Conservation (phyloP, 2,888 invertebrate genomes). For the Parelbella ahira region DNA sequence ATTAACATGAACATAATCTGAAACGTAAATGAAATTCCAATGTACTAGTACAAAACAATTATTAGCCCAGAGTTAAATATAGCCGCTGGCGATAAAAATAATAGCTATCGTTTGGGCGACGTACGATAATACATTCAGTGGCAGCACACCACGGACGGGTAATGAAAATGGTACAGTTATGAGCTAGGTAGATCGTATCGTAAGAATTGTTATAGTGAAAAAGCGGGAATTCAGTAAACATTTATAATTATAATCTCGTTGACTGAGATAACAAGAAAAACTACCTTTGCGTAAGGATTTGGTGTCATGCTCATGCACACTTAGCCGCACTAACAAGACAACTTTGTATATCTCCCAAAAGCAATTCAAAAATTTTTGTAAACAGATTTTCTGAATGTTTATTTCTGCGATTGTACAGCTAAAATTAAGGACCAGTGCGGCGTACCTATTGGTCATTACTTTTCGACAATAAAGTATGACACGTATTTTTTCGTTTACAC, state of each 20-base stretch:
- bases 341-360: too few species aligned
- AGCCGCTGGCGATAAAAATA: slow-evolving; percentile 62
- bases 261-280: too few species aligned
- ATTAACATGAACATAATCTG: neutral
- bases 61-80: slow-evolving; percentile 58
- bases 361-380: too few species aligned
- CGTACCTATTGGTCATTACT: too few species aligned
- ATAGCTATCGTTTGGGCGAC: slow-evolving; percentile 41
- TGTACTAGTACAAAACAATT: slow-evolving; percentile 47
- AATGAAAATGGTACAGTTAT: slow-evolving; percentile 6
- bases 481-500: too few species aligned
- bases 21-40: slow-evolving; percentile 17
- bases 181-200: neutral
- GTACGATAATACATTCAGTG: slow-evolving; percentile 31
- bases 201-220: neutral
- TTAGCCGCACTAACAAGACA: neutral
- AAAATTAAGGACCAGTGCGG: too few species aligned
- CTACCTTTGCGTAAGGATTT: too few species aligned
- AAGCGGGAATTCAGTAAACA: neutral
- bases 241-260: too few species aligned
- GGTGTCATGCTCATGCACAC: too few species aligned
- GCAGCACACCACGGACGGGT: slow-evolving; percentile 12
- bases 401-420: too few species aligned
- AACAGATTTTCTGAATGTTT: too few species aligned
- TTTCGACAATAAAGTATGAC: too few species aligned